phyloP scores from a whole-genome alignment of 1,140 invertebrate species.

The Drepana arcuata region DNA sequence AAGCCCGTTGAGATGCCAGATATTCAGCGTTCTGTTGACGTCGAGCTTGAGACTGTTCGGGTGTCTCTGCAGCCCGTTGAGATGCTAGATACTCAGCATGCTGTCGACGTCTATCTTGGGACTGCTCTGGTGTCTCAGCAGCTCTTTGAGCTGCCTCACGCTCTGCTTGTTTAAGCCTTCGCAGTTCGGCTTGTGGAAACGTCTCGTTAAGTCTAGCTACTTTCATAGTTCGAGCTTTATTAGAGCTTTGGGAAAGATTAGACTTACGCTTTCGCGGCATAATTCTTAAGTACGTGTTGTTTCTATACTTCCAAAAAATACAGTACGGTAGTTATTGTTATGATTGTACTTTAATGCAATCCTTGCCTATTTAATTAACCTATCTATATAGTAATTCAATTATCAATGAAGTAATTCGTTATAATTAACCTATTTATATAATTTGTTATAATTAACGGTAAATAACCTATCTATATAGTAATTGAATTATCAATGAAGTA shows the following conservation, averaged over 20 bases:
- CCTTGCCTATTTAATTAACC: too few species aligned
- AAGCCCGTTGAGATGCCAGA: constrained; percentile 18
- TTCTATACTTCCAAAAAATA: too few species aligned
- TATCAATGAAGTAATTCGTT: too few species aligned
- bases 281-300: too few species aligned
- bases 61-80: constrained; percentile 17
- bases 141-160: constrained; percentile 14
- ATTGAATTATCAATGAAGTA: too few species aligned
- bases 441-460: too few species aligned
- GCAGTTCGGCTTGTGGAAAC: constrained; percentile 15
- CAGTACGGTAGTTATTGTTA: too few species aligned
- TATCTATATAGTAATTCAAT: too few species aligned
- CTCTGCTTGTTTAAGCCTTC: constrained; percentile 13
- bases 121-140: constrained; percentile 15
- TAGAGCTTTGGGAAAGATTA: constrained; percentile 20
- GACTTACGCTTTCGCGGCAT: constrained; percentile 21
- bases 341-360: too few species aligned
- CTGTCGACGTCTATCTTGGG: constrained; percentile 13
- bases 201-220: constrained; percentile 20
- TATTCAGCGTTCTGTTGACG: constrained; percentile 16
- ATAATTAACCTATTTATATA: too few species aligned
- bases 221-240: constrained; percentile 22
- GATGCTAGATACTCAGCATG: constrained; percentile 15
- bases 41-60: constrained; percentile 14
- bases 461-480: too few species aligned